Base-by-base conservation (phyloP, 64 coral and sea anemone genomes). In the Montipora foliosa region DNA sequence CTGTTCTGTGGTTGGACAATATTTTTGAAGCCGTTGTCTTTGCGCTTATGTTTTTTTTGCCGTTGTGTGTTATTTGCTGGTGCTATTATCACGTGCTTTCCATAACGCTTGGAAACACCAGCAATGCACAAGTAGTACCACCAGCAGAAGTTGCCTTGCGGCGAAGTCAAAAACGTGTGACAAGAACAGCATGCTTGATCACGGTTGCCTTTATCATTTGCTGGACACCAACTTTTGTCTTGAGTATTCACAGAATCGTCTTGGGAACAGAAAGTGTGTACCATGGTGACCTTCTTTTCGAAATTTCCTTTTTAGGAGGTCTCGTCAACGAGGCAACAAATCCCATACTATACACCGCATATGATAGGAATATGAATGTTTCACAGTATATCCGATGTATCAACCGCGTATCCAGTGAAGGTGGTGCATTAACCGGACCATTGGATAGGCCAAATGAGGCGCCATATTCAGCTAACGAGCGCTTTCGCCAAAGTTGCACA, bases 1-100 rank as follows among this genome's bases (percentile, higher is more conserved):
- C 93, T 14, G 75, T 78, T 10, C 44, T n/a, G n/a, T 94, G 93
- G 93, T 19, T 94, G 4, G 93, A 94, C 47, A 94, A 90, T 85
- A 37, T 90, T 5, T 94, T 90, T 17, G 88, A 76, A 76, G 79
- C 87, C 68, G n/a, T 90, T 14, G 87, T 83, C 53, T 68, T 94
- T 44, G 62, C 67, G 16, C n/a, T 84, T 25, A 20, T 78, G 12
- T 89, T 84, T 29, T 29, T 90, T 15, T 46, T 73, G 4, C 93
- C 93, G 25, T 94, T 78, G 13, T 81, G 79, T 29, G 80, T 90
- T 20, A 94, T 90, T 37, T 47, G 73, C 49, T 94, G 88, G 79
- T 94, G 93, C 47, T 94, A 94, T 14, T 51, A 77, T n/a, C 79
- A 82, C 16, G 89, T 94, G 52, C 59, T 94, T 24, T 52, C 66